Conservation (phyloP, 1,140 invertebrate species). For the Drosophila nannoptera region DNA sequence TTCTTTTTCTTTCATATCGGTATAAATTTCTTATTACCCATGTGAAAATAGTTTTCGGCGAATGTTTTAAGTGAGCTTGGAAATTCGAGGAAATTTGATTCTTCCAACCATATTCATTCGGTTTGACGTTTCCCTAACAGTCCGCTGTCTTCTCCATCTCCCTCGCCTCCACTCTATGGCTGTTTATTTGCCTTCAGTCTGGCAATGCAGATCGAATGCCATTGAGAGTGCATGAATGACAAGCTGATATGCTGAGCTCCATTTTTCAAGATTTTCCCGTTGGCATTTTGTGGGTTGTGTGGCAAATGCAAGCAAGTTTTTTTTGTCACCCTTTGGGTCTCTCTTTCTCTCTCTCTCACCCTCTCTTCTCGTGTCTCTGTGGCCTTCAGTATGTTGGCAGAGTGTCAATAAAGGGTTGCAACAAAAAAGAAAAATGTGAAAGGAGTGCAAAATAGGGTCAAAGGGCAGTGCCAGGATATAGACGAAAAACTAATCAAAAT, state of each 20-base stretch:
- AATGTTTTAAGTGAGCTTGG: neutral
- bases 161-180: neutral
- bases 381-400: neutral
- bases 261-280: conserved; percentile 7
- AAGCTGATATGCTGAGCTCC: conserved; percentile 41
- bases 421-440: conserved; percentile 16
- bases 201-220: conserved; percentile 34
- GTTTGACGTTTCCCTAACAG: neutral
- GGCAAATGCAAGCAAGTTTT: conserved; percentile 40
- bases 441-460: conserved; percentile 6
- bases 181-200: neutral
- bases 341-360: neutral
- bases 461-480: conserved; percentile 28
- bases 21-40: too few species aligned
- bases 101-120: neutral
- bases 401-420: conserved; percentile 37
- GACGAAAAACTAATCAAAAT: conserved; percentile 61
- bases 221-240: conserved; percentile 51
- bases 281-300: conserved; percentile 26
- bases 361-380: conserved; percentile 1
- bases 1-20: too few species aligned
- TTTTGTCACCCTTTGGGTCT: neutral
- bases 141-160: neutral
- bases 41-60: too few species aligned
- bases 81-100: neutral